Conservation (phyloP, 2,888 invertebrate genomes). For the Elgonia sp. region DNA sequence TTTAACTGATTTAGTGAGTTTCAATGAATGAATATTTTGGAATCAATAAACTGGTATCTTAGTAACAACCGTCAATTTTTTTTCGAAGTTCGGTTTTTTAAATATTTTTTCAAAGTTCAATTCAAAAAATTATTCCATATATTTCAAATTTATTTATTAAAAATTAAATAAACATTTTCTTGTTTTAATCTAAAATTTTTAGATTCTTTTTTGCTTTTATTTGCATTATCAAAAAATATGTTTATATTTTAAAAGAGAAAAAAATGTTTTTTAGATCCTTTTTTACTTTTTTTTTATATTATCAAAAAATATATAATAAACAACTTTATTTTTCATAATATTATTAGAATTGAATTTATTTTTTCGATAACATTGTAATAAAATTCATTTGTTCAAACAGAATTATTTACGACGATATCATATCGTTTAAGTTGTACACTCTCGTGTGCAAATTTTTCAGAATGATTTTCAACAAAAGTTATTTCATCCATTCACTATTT, state of each 20-base stretch:
- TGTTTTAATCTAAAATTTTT: no score
- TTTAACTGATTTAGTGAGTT: constrained; percentile 12
- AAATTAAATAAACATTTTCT: no score
- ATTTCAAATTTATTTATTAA: background rate
- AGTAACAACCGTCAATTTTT: constrained; percentile 31
- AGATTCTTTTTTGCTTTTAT: no score
- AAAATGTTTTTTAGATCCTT: no score
- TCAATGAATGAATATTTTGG: constrained; percentile 4
- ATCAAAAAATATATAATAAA: background rate
- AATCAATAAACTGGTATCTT: constrained; percentile 28
- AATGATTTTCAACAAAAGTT: background rate
- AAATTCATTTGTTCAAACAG: constrained; percentile 3
- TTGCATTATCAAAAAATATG: no score
- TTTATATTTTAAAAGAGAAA: no score
- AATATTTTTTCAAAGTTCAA: no score
- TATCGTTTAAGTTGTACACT: background rate
- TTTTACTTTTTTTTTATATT: no score
- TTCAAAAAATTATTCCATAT: background rate
- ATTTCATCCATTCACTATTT: background rate
- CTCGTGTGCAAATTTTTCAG: background rate
- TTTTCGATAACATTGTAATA: background rate
- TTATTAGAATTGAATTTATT: background rate
- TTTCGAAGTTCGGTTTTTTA: background rate
- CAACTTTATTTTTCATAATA: background rate
- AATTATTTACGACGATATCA: background rate